phyloP scores from a whole-genome alignment of 2,113 vertebrate genomes.

The Pluvialis apricaria region DNA sequence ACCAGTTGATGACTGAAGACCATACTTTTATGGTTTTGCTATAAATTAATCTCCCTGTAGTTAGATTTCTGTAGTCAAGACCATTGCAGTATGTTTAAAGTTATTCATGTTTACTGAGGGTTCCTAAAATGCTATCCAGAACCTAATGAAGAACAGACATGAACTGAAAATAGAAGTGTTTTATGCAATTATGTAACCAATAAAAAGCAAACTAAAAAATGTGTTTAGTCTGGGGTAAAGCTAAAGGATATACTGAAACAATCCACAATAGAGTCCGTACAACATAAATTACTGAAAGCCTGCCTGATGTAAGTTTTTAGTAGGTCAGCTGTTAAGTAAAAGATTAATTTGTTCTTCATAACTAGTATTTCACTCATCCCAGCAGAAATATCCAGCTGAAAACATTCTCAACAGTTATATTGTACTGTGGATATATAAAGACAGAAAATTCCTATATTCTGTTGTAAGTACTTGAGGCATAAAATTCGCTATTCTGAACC shows the following conservation, averaged over 20 bases:
- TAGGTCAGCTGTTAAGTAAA: not conserved
- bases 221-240: not conserved
- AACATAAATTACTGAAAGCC: not conserved
- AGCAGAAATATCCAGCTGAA: not conserved
- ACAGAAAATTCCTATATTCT: not conserved
- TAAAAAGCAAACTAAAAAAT: not conserved
- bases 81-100: not conserved
- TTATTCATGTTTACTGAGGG: not conserved
- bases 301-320: not conserved
- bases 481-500: not conserved
- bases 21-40: not conserved
- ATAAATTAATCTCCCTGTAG: not conserved
- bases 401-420: not conserved
- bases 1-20: not conserved
- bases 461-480: not conserved
- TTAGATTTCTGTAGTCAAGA: not conserved
- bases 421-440: not conserved
- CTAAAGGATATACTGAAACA: not conserved
- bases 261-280: fast-evolving
- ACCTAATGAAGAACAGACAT: not conserved
- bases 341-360: not conserved
- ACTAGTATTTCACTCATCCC: not conserved
- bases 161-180: not conserved
- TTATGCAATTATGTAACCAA: not conserved
- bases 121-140: not conserved